phyloP scores from a whole-genome alignment of 1,140 invertebrate genomes.

The Anadara kagoshimensis region DNA sequence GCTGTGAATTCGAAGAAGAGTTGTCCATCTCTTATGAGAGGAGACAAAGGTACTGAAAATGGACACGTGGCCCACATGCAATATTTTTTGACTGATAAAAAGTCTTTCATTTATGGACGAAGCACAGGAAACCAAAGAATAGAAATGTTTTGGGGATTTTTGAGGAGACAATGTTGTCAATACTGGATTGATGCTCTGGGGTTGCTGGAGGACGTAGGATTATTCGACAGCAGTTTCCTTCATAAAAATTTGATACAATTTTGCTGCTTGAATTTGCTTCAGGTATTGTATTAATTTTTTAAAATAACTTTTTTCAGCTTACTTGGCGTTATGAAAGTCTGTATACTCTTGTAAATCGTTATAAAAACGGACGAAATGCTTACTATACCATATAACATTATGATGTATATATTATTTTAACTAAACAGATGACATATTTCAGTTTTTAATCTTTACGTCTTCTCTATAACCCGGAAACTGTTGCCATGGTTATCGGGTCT shows the following conservation, averaged over 20 bases:
- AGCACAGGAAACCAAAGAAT: conserved; percentile 50
- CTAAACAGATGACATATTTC: too few species aligned
- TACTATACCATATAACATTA: too few species aligned
- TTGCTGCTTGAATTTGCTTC: conserved; percentile 36
- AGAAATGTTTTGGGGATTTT: conserved; percentile 42
- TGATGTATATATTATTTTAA: too few species aligned
- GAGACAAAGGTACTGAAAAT: conserved; percentile 53
- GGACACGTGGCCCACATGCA: conserved; percentile 32
- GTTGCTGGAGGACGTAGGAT: conserved; percentile 16
- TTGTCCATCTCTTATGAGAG: conserved; percentile 26
- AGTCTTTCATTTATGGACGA: conserved; percentile 36
- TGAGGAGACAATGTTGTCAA: conserved; percentile 32
- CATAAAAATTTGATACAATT: conserved; percentile 42
- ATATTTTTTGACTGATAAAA: conserved; percentile 16
- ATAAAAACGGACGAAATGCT: too few species aligned
- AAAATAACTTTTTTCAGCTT: too few species aligned
- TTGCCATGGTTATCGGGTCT: too few species aligned
- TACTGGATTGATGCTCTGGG: conserved; percentile 40
- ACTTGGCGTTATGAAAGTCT: too few species aligned
- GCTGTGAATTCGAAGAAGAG: conserved; percentile 33
- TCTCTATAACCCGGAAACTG: too few species aligned
- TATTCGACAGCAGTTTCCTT: conserved; percentile 24
- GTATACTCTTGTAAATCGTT: too few species aligned
- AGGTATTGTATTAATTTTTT: conserved; percentile 36
- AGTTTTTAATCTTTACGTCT: too few species aligned